Conservation (phyloP, 2,888 invertebrate genomes). For the Apotomis capreana region DNA sequence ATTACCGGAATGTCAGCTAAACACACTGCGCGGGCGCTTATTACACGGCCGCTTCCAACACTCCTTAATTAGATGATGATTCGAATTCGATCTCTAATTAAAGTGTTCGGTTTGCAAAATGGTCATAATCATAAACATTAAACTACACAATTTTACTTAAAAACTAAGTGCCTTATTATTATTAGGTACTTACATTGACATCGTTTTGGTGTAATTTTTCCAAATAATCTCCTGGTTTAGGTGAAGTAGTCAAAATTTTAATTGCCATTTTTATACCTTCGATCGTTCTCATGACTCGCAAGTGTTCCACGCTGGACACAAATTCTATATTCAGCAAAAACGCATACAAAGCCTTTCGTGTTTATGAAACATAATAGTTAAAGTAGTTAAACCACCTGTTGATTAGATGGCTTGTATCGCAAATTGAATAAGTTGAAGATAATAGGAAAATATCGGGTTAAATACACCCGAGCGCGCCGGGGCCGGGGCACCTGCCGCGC, state of each 20-base stretch:
- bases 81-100: not conserved
- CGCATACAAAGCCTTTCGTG: conserved; percentile 7
- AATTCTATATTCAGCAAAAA: conserved; percentile 1
- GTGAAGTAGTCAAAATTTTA: too few species aligned
- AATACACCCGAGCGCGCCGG: not conserved
- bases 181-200: too few species aligned
- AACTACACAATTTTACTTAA: too few species aligned
- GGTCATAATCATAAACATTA: not conserved
- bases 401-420: conserved; percentile 10
- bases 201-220: too few species aligned
- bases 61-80: conserved; percentile 11
- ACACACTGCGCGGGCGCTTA: not conserved
- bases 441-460: conserved; percentile 21
- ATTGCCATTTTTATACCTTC: too few species aligned
- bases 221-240: too few species aligned
- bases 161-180: too few species aligned
- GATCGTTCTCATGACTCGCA: too few species aligned
- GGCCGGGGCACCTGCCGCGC: not conserved
- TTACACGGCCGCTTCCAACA: conserved; percentile 12
- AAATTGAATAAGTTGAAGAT: conserved; percentile 18
- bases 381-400: conserved; percentile 18
- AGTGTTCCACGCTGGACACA: too few species aligned
- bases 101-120: not conserved
- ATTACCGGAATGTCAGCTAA: conserved; percentile 53
- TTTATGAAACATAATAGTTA: conserved; percentile 11